Evolutionary conservation across 2,888 invertebrate species (phyloP), one percentile per base, ranked within the genome.

Genomic region (Cantharis rufa): DNA sequence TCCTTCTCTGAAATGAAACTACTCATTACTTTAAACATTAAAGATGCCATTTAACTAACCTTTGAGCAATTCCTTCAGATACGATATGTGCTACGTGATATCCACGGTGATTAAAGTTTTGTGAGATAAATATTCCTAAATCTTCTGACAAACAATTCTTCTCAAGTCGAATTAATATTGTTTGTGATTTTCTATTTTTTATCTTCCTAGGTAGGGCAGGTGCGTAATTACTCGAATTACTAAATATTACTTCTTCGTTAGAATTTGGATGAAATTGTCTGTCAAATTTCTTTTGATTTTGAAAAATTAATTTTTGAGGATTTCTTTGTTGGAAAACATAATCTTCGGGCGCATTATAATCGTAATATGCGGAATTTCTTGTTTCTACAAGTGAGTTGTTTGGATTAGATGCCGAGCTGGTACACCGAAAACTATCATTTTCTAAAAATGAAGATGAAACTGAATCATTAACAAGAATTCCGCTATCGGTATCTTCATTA

Each of bases 401-500:
- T 81, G 90, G 87, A 24, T 89, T 89, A 77, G 90, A 90, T 63
- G 90, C 89, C 16, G 90, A 90, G 84, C 90, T 90, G 83, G 90
- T 90, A 83, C 90, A 90, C 0, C 90, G 87, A 28, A 90, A 89
- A 84, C 90, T 88, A 81, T 90, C 90, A 84, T 90, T 90, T 75
- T 91, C 91, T 79, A 93, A 90, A 78, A 93, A 89, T 1, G 93
- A 93, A 75, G 92, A 93, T 70, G 91, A 92, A 10, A 92, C 92
- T 1, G 93, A 93, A 85, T 93, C 93, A 84, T 93, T 94, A 82
- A 94, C 93, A 85, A 94, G 89, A 82, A 94, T 94, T 62, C 94
- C 94, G 27, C 94, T 94, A 86, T 94, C 94, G 77, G 92, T 92
- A 87, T 94, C 94, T 84, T 93, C 93, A 81, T 91, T 90, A 82